Base-by-base conservation (phyloP, 2,797 vertebrate species). In the Alectoris magna region DNA sequence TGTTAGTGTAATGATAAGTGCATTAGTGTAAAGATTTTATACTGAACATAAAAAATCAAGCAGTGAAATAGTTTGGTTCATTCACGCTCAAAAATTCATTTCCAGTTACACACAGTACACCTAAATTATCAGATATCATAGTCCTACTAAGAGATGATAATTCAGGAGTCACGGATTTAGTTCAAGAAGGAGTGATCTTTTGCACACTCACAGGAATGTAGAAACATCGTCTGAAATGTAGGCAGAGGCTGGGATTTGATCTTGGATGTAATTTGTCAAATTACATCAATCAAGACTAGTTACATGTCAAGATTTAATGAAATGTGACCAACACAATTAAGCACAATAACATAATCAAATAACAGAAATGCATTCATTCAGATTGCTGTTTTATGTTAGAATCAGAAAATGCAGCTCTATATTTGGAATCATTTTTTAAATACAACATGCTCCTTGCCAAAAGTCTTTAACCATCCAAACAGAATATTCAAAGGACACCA, bases 301-400 rank as follows among this genome's bases (percentile, higher is more conserved):
- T 92, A 62, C 34, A 39, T 87, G 72, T 94, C 80, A 94, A 95
- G 90, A 95, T 41, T 56, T 84, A 96, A 95, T 55, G 76, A 51
- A 79, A 94, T 68, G 73, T 92, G 93, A 93, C 88, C 84, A 82
- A 92, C 34, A 68, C 46, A 84, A 95, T 95, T 91, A 95, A 95
- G 94, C 58, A 76, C 43, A 89, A 78, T 87, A 94, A 93, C 16
- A 48, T 11, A 67, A 69, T 44, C 71, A 56, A 91, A 51, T 38
- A 92, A 15, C 27, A 82, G 67, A 88, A 69, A 60, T n/a, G 18
- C 10, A 31, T 91, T 90, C 55, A 75, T 95, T 53, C 62, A 39
- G 38, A 67, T 41, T 87, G 29, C 23, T 2, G 63, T 16, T 79
- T 43, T 49, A 17, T 9, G 67, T 58, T 24, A 60, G 26, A 53